Base-by-base conservation (phyloP, 2,797 vertebrate species). In the Centropyge bicolor region DNA sequence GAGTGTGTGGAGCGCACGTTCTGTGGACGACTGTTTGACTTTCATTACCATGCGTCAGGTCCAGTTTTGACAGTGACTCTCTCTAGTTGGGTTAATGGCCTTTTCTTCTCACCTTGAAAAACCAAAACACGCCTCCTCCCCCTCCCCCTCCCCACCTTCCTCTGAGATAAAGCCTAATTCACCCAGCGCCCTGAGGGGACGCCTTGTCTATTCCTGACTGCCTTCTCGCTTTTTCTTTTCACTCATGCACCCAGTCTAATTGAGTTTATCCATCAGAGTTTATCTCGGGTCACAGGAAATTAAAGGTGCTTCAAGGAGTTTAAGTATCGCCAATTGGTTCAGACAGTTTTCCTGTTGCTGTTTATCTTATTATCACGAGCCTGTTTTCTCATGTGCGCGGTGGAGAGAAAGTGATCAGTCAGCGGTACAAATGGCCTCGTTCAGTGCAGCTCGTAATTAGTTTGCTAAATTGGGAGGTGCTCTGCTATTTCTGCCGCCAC, bases 121-220 rank as follows among this genome's bases (percentile, higher is more conserved):
- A 22, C 55, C 56, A 31, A 76, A 81, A 38, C 43, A 54, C 59
- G 10, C 60, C 55, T 78, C 66, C 51, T 11, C 64, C 43, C 52
- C 62, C 51, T 68, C 76, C 78, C 16, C n/a, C 20, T 7, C 36
- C 22, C 60, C 67, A 22, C 46, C 76, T 55, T 78, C 89, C 86
- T 85, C 65, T 78, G 83, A 84, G 88, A 83, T 81, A 69, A 80
- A 84, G 76, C 84, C 86, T 83, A 78, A 80, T 90, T 89, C 80
- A 85, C 3, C 5, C 65, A 62, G 60, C 79, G 45, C 75, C 86
- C 83, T 69, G 61, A 81, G 86, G 86, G 67, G 70, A 82, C 19
- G 20, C 63, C 60, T 80, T 66, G 63, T 82, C 88, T 90, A 85
- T 89, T 89, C 73, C 74, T 89, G 85, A 82, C 82, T 80, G 52